Base-by-base conservation (phyloP, 2,113 vertebrate genomes). In the Trichomycterus rosablanca region DNA sequence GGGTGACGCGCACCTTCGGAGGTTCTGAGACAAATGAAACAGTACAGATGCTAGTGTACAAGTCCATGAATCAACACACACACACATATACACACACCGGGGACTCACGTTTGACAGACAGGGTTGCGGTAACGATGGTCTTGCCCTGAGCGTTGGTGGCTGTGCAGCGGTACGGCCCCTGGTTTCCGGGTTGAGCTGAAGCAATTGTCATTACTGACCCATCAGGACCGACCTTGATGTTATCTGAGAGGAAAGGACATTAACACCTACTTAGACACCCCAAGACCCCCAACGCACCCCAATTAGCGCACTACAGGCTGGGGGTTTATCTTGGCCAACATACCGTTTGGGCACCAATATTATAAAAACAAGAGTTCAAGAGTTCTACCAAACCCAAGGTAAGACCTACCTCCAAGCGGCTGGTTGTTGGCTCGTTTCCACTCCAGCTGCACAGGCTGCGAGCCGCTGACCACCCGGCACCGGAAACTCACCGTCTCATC, bases 81-180 rank as follows among this genome's bases (percentile, higher is more conserved):
- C 34, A 19, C 49, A 43, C 39, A 42, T 2, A 59, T 3, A 18
- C 3, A 10, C 4, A 39, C 2, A 20, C 42, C 7, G 16, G n/a
- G n/a, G 11, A 63, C 85, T 83, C 74, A 98, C 96, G 81, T 56
- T 90, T 90, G 62, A 98, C 88, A 1, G 80, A 81, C 2, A 99
- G 86, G 26, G 76, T 83, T 56, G 89, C 89, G 0, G 81, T 81
- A 1, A 83, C 88, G 37, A 84, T 76, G 52, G 72, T 78, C 0
- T 86, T 81, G 0, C 94, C 95, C 0, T 83, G 90, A 44, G 79
- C 68, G 4, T 87, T 92, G 71, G 80, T 71, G 4, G 88, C 94
- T 65, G 91, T 65, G 0, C 96, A 99, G 71, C 88, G 92, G 75
- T 95, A 99, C 34, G 90, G 67, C 0, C 94, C 96, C 0, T 93